phyloP scores from a whole-genome alignment of 2,888 invertebrate genomes.

The Lampropteryx suffumata region DNA sequence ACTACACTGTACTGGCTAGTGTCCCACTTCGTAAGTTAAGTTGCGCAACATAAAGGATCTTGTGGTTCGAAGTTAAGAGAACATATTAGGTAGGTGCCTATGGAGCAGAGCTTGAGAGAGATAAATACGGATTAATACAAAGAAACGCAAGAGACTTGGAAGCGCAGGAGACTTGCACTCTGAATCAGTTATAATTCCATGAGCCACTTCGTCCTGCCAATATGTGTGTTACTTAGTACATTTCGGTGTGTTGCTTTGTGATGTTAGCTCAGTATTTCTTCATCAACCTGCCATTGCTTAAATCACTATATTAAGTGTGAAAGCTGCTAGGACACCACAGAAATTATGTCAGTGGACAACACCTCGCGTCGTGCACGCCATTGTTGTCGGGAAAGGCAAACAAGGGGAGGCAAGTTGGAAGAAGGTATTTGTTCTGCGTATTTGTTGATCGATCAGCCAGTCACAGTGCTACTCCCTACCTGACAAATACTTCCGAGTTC shows the following conservation, averaged over 20 bases:
- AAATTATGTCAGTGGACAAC: background rate
- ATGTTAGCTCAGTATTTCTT: too few species aligned
- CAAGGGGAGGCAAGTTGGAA: slow-evolving; percentile 44
- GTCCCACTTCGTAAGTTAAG: background rate
- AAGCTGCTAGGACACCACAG: background rate
- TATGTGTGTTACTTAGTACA: too few species aligned
- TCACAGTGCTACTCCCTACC: slow-evolving; percentile 37
- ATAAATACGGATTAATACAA: too few species aligned
- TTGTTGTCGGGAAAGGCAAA: slow-evolving; percentile 48
- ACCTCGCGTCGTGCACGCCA: slow-evolving; percentile 42
- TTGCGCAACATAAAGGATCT: background rate
- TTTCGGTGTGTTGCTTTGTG: too few species aligned
- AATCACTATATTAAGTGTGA: background rate
- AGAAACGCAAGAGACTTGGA: too few species aligned
- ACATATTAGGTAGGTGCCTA: too few species aligned
- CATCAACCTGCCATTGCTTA: too few species aligned
- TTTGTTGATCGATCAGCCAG: slow-evolving; percentile 50
- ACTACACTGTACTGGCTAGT: background rate
- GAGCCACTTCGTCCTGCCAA: too few species aligned
- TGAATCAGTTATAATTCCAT: too few species aligned
- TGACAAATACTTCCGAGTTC: slow-evolving; percentile 36
- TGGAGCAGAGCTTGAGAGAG: too few species aligned
- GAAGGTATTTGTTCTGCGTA: slow-evolving; percentile 53
- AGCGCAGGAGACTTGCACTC: too few species aligned
- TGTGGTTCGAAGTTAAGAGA: background rate